phyloP scores from a whole-genome alignment of 2,888 invertebrate species.

The Conus canariensis region DNA sequence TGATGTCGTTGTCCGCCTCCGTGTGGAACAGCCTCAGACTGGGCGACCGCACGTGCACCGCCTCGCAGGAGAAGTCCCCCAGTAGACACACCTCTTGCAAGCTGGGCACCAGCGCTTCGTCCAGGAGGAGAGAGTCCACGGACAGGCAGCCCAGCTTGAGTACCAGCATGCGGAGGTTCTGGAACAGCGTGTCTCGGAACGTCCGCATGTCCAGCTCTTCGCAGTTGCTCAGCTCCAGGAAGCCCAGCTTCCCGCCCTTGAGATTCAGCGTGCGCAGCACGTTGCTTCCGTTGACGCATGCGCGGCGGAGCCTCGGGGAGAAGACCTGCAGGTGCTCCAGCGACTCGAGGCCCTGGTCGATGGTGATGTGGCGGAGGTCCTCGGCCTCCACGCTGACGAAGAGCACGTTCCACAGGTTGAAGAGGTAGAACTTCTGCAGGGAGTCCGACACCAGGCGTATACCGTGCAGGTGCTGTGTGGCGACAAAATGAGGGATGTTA shows the following conservation, averaged over 20 bases:
- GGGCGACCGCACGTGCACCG: conserved; percentile 66
- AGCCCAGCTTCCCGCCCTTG: conserved; percentile 58
- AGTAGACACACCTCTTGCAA: conserved; percentile 66
- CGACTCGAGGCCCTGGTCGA: conserved; percentile 66
- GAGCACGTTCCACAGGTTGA: conserved; percentile 66
- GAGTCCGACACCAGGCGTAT: conserved; percentile 63
- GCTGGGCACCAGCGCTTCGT: conserved; percentile 61
- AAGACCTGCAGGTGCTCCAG: conserved; percentile 64
- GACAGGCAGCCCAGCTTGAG: conserved; percentile 64
- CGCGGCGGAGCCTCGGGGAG: conserved; percentile 59
- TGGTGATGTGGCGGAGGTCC: conserved; percentile 59
- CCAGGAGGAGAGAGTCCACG: conserved; percentile 63
- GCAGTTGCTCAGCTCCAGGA: conserved; percentile 63
- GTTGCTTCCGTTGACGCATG: conserved; percentile 62
- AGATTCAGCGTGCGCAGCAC: conserved; percentile 61
- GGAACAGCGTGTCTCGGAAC: conserved; percentile 57
- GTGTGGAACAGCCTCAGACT: conserved; percentile 64
- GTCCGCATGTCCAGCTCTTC: conserved; percentile 65
- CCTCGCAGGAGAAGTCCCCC: conserved; percentile 67
- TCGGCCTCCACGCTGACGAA: conserved; percentile 63
- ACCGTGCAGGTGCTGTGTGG: conserved; percentile 63
- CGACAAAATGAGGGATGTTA: background rate
- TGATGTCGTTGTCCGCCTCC: conserved; percentile 66
- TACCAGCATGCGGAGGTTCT: conserved; percentile 57
- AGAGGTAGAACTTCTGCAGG: conserved; percentile 66